Evolutionary conservation across 2,113 vertebrate genomes (phyloP).

Genomic region (Zootoca vivipara): DNA sequence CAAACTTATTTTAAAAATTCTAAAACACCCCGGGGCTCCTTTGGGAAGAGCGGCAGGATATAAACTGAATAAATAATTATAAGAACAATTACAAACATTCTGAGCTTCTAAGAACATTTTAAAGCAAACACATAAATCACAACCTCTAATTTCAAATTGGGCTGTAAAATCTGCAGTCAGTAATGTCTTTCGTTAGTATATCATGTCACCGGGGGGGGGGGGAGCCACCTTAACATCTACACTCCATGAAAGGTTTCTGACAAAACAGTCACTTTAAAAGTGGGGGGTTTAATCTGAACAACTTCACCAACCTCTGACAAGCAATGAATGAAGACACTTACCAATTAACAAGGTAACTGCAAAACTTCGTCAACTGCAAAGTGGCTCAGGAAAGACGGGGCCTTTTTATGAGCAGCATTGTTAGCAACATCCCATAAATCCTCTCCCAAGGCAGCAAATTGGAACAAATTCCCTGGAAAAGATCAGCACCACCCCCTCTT

Average conservation of each 20-base stretch:
- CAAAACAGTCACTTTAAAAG: background rate
- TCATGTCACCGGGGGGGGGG: too few species aligned
- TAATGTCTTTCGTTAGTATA: background rate
- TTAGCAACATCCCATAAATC: background rate
- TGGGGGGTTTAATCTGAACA: background rate
- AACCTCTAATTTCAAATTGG: too few species aligned
- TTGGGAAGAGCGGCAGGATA: too few species aligned
- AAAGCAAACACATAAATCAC: too few species aligned
- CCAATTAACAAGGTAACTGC: background rate
- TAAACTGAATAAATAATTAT: too few species aligned
- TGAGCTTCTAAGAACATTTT: too few species aligned
- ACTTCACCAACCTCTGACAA: background rate
- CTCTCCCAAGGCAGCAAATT: background rate
- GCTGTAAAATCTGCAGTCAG: background rate
- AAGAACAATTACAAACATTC: too few species aligned
- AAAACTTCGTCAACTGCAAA: background rate
- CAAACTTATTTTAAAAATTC: background rate
- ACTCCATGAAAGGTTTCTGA: background rate
- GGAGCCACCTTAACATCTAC: background rate
- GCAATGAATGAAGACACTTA: conserved; percentile 5
- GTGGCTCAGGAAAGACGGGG: background rate
- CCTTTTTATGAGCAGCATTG: conserved; percentile 7
- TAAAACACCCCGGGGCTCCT: background rate
- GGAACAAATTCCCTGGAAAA: background rate
- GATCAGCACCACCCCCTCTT: background rate